A percentile compares a stretch with the other conserved stretches of the same genome.
These are phyloP conservation scores for Eclectus roratus DNA, from an alignment of 2,113 vertebrate genomes.

Conservation along the genomic window DNA sequence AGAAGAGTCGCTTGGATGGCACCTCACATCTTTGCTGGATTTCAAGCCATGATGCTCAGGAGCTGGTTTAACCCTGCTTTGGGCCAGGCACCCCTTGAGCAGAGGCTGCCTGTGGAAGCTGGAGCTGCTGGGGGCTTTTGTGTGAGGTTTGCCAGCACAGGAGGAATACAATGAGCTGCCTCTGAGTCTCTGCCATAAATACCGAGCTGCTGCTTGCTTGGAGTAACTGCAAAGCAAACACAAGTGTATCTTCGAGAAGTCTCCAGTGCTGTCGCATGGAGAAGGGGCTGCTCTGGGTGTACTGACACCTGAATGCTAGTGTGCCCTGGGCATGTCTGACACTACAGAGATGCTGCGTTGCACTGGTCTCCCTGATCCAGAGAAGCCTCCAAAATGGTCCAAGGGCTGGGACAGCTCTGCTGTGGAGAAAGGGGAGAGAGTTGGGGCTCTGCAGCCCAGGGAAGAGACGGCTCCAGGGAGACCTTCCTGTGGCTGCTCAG, in stretches of 20 bases:
- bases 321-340: rapidly evolving
- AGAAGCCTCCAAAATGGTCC: neutral
- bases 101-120: neutral
- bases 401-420: neutral
- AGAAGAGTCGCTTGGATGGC: rapidly evolving
- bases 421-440: neutral
- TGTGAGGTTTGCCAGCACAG: neutral
- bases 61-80: neutral
- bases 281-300: neutral
- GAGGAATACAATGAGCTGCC: neutral
- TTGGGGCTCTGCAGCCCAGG: neutral
- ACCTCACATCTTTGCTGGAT: rapidly evolving
- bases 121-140: neutral
- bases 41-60: neutral
- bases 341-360: neutral
- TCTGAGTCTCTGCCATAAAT: neutral
- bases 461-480: neutral
- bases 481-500: neutral
- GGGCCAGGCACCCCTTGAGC: neutral
- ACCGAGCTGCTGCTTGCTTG: neutral
- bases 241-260: neutral
- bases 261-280: neutral
- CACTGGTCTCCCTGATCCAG: rapidly evolving
- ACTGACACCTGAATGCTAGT: neutral
- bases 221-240: neutral